Evolutionary conservation across 2,113 vertebrate species (phyloP).

Genomic region (Sakesphorus luctuosus): DNA sequence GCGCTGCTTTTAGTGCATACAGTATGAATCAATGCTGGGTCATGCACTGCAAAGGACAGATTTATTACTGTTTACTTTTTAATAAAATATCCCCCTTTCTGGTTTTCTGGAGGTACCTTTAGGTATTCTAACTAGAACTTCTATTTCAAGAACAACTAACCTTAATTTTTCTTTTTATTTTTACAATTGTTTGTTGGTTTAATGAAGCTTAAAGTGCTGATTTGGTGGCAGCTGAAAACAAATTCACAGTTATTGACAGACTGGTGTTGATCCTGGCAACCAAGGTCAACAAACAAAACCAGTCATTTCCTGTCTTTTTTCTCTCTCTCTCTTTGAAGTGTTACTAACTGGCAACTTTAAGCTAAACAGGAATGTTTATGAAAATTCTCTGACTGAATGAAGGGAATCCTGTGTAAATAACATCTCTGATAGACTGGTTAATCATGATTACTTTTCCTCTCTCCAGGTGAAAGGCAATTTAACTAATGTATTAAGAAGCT

Average conservation of each 20-base stretch:
- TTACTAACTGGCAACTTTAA: conserved; percentile 25
- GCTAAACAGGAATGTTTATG: not conserved
- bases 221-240: conserved; percentile 13
- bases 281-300: conserved; percentile 19
- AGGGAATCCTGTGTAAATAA: conserved; percentile 1
- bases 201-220: not conserved
- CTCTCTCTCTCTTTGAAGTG: not conserved
- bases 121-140: not conserved
- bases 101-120: conserved; percentile 38
- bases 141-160: conserved; percentile 26
- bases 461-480: not conserved
- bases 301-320: not conserved
- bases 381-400: not conserved
- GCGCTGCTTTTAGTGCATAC: conserved; percentile 9
- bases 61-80: not conserved
- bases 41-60: not conserved
- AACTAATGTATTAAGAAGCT: not conserved
- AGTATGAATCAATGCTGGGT: not conserved
- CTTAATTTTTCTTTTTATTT: not conserved
- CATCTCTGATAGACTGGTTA: conserved; percentile 3
- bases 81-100: conserved; percentile 10
- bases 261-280: not conserved
- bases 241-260: not conserved
- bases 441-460: not conserved
- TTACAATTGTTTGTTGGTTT: not conserved